Conservation (phyloP, 2,113 vertebrate species). For the Heliornis fulica region DNA sequence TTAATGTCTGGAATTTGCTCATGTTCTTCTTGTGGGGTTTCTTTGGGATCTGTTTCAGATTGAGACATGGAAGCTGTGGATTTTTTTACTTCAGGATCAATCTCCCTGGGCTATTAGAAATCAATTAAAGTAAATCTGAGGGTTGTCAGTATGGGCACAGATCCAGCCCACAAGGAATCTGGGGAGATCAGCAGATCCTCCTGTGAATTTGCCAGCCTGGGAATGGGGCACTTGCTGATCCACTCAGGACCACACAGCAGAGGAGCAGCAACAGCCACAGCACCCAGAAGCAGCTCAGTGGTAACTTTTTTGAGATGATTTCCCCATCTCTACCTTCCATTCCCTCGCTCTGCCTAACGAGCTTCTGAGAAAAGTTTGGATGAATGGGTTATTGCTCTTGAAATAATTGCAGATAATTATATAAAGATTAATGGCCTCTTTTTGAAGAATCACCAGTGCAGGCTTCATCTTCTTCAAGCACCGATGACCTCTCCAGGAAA, state of each 20-base stretch:
- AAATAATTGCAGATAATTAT: not conserved
- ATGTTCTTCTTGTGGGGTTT: not conserved
- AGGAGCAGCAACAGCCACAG: not conserved
- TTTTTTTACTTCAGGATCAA: not conserved
- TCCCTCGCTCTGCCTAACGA: not conserved
- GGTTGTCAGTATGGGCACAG: accelerated
- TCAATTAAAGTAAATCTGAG: not conserved
- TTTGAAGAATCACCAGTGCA: not conserved
- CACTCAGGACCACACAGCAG: accelerated
- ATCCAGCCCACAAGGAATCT: not conserved
- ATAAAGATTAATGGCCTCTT: not conserved
- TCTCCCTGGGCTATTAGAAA: not conserved
- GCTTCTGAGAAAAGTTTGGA: slow-evolving; percentile 1
- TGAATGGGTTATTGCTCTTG: slow-evolving; percentile 15
- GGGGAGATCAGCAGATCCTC: not conserved
- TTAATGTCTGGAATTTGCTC: not conserved
- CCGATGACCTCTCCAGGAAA: slow-evolving; percentile 32
- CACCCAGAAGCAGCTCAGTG: not conserved
- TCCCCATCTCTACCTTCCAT: not conserved
- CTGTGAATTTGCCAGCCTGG: not conserved
- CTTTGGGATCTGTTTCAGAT: not conserved
- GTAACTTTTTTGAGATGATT: not conserved
- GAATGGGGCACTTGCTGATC: not conserved
- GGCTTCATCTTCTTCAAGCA: not conserved
- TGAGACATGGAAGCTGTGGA: not conserved